Evolutionary conservation across 1,140 invertebrate genomes (phyloP).

Genomic region (Araneus ventricosus): DNA sequence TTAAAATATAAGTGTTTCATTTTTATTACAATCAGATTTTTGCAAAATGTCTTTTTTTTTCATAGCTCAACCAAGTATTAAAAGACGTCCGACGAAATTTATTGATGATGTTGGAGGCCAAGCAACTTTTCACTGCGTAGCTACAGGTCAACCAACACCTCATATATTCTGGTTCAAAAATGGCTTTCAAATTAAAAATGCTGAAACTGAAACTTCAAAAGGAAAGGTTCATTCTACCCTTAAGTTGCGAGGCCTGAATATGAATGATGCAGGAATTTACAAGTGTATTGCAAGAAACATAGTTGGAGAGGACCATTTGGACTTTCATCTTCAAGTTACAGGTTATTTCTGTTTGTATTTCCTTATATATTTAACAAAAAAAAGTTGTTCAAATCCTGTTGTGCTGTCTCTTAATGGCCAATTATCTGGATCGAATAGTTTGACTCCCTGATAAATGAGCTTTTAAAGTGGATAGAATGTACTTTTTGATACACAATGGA

Average conservation of each 20-base stretch:
- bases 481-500: no score
- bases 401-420: no score
- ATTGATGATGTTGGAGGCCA: slow-evolving; percentile 44
- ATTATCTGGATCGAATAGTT: no score
- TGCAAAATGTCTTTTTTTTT: background rate
- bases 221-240: slow-evolving; percentile 55
- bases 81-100: slow-evolving; percentile 23
- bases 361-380: no score
- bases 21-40: no score
- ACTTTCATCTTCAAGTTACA: slow-evolving; percentile 66
- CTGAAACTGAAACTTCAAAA: background rate
- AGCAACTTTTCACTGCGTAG: slow-evolving; percentile 55
- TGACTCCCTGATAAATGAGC: no score
- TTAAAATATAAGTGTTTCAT: background rate
- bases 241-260: background rate
- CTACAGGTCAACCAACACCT: slow-evolving; percentile 18
- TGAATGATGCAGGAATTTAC: slow-evolving; percentile 76
- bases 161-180: slow-evolving; percentile 65
- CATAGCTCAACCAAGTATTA: slow-evolving; percentile 51
- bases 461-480: no score
- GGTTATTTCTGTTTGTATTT: slow-evolving; percentile 8
- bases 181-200: background rate
- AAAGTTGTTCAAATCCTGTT: no score
- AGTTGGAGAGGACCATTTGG: slow-evolving; percentile 72
- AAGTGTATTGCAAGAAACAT: slow-evolving; percentile 77